Conservation (phyloP, 2,797 vertebrate species). For the Urophycis tenuis region DNA sequence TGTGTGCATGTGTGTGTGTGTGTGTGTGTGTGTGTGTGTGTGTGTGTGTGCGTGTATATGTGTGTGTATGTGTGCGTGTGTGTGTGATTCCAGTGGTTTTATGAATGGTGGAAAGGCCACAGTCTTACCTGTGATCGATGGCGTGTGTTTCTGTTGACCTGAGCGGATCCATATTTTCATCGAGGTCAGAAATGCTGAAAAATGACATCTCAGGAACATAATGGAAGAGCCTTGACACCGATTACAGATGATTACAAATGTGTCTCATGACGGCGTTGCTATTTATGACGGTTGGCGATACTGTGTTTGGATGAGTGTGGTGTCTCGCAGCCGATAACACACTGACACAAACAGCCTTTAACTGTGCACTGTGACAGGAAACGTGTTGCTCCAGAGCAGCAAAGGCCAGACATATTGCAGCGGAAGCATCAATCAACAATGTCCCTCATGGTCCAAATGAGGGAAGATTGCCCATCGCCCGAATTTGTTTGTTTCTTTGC, state of each 20-base stretch:
- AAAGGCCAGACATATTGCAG: not conserved
- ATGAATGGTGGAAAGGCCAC: not conserved
- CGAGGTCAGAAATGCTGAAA: constrained; percentile 5
- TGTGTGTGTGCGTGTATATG: not conserved
- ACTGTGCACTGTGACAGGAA: not conserved
- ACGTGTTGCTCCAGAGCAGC: not conserved
- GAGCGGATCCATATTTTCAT: constrained; percentile 18
- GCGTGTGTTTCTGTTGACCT: not conserved
- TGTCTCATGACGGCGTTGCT: not conserved
- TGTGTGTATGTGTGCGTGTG: not conserved
- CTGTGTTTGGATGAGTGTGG: not conserved
- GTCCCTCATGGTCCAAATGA: not conserved
- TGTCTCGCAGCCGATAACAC: not conserved
- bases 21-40: not conserved
- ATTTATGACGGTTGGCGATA: too few relatives aligned
- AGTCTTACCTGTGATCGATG: constrained; percentile 14
- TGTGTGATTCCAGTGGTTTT: not conserved
- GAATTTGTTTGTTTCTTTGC: not conserved
- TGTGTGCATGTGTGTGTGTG: not conserved
- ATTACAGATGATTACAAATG: not conserved
- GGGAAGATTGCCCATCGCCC: not conserved
- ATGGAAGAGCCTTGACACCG: not conserved
- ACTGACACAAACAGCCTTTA: not conserved
- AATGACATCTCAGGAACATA: not conserved
- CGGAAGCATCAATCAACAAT: not conserved